Evolutionary conservation across 2,888 invertebrate species (phyloP).

Genomic region (Drosophila nigricruria): DNA sequence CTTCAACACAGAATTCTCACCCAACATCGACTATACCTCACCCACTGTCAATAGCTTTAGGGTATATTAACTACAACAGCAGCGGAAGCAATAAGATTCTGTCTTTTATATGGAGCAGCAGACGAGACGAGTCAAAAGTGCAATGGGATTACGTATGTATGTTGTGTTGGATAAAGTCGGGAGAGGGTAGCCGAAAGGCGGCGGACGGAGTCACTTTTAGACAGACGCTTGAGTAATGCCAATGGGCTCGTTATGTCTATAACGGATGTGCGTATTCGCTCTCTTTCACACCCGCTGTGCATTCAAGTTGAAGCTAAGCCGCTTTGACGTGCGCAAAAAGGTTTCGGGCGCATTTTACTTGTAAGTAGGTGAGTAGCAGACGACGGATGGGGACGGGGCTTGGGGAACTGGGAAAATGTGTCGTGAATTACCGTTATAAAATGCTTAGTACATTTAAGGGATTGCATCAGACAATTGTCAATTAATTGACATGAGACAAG

Average conservation of each 20-base stretch:
- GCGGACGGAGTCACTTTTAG: slow-evolving; percentile 5
- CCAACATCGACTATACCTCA: not conserved
- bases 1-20: not conserved
- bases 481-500: slow-evolving; percentile 3
- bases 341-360: slow-evolving; percentile 34
- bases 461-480: slow-evolving; percentile 19
- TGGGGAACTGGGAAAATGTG: not conserved
- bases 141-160: slow-evolving; percentile 56
- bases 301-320: slow-evolving; percentile 31
- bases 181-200: not conserved
- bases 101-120: slow-evolving; percentile 55
- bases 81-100: slow-evolving; percentile 53
- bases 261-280: slow-evolving; percentile 54
- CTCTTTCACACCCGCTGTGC: not conserved
- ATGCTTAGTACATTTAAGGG: slow-evolving; percentile 12
- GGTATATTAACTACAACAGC: slow-evolving; percentile 31
- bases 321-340: slow-evolving; percentile 50
- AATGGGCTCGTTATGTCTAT: slow-evolving; percentile 56
- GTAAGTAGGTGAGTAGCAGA: slow-evolving; percentile 5
- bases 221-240: slow-evolving; percentile 40
- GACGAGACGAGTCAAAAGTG: slow-evolving; percentile 64
- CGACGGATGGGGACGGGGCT: not conserved
- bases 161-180: not conserved
- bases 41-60: not conserved
- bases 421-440: slow-evolving; percentile 13